Evolutionary conservation across 2,888 invertebrate genomes (phyloP).

Genomic region (Podotricha telesiphe): DNA sequence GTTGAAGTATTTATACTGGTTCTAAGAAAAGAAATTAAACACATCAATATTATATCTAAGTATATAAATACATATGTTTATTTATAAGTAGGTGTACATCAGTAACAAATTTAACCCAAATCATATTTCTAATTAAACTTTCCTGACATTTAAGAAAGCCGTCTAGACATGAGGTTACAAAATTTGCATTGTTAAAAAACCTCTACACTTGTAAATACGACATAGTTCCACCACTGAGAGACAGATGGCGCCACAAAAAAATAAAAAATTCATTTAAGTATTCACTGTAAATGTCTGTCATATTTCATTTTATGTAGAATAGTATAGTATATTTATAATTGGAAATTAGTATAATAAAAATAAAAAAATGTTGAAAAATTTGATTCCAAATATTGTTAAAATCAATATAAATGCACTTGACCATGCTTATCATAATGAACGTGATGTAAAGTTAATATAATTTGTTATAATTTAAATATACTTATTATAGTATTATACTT

Average conservation of each 20-base stretch:
- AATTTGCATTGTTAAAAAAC: background rate
- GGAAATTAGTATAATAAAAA: background rate
- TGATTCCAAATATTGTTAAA: background rate
- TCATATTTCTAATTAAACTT: background rate
- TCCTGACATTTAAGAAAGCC: background rate
- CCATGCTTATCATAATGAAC: background rate
- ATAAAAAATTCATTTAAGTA: background rate
- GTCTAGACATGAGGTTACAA: background rate
- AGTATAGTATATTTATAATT: background rate
- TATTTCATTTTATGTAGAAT: background rate
- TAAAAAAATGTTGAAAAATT: background rate
- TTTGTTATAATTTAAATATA: background rate
- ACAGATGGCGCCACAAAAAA: constrained; percentile 46
- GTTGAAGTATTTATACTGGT: no score
- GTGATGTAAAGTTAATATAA: background rate
- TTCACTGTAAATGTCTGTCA: background rate
- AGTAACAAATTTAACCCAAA: background rate
- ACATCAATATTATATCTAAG: no score
- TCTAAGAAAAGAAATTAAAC: no score
- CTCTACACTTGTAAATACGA: constrained; percentile 2
- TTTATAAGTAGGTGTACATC: background rate
- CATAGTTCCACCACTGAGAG: constrained; percentile 42
- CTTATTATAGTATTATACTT: background rate
- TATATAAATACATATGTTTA: background rate
- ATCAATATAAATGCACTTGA: background rate